Conservation (phyloP, 2,888 invertebrate species). For the Crossocerus cetratus region DNA sequence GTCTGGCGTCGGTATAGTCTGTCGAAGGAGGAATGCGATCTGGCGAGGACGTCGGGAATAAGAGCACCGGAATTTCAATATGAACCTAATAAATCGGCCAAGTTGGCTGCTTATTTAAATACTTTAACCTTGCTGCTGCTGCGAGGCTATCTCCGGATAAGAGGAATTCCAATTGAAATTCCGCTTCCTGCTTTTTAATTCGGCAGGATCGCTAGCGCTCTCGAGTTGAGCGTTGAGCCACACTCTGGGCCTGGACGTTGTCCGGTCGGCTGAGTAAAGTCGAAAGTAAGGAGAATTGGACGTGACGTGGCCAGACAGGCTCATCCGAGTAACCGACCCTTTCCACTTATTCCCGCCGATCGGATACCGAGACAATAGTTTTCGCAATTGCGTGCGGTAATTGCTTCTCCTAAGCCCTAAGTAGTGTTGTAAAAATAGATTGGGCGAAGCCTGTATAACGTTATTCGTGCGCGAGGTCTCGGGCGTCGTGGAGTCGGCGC, state of each 20-base stretch:
- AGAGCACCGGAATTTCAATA: conserved; percentile 57
- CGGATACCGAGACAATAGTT: not conserved
- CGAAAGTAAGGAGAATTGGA: not conserved
- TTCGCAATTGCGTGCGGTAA: not conserved
- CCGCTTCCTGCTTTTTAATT: conserved; percentile 21
- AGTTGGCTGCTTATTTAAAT: conserved; percentile 56
- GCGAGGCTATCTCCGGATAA: conserved; percentile 27
- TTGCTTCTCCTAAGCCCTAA: not conserved
- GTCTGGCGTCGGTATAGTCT: not conserved
- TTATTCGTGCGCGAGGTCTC: conserved; percentile 25
- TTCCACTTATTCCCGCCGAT: not conserved
- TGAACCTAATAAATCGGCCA: conserved; percentile 51
- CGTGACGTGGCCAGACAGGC: not conserved
- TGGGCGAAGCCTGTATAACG: conserved; percentile 8
- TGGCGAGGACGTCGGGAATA: conserved; percentile 35
- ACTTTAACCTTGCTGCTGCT: conserved; percentile 36
- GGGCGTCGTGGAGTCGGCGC: conserved; percentile 27
- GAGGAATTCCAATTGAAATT: conserved; percentile 51
- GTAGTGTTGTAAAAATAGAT: conserved; percentile 10
- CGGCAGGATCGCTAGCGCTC: not conserved
- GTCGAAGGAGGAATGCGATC: conserved; percentile 17
- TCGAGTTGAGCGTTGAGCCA: not conserved
- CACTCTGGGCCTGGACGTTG: too few species aligned
- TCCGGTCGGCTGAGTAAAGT: not conserved
- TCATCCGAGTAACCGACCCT: conserved; percentile 1